A percentile compares a stretch with the other conserved stretches of the same genome.
Conservation (phyloP, 1,140 invertebrate genomes). For the Atta colombica region DNA sequence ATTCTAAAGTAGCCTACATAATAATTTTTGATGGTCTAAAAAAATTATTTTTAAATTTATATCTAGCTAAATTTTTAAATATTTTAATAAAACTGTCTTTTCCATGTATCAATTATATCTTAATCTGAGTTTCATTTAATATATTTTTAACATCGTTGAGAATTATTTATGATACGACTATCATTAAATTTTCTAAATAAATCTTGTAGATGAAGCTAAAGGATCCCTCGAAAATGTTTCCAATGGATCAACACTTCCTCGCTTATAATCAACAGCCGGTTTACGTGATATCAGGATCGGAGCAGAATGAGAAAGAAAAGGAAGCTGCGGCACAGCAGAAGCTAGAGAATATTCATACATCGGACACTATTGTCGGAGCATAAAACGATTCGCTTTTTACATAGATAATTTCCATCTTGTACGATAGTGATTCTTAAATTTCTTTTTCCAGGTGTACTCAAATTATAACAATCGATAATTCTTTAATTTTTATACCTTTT, state of each 20-base stretch:
- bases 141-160: not conserved
- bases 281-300: slow-evolving; percentile 84
- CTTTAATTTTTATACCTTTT: not conserved
- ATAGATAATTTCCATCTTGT: slow-evolving; percentile 23
- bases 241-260: slow-evolving; percentile 82
- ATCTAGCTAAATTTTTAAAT: too few relatives aligned
- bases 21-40: too few relatives aligned
- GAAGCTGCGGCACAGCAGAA: slow-evolving; percentile 42
- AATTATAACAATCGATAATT: not conserved
- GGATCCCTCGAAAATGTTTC: slow-evolving; percentile 74
- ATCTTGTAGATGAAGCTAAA: slow-evolving; percentile 82
- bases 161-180: not conserved
- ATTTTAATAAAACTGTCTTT: too few relatives aligned
- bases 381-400: slow-evolving; percentile 41
- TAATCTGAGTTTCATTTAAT: not conserved
- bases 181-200: not conserved
- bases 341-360: slow-evolving; percentile 49
- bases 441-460: slow-evolving; percentile 1
- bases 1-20: too few relatives aligned
- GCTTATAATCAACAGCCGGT: slow-evolving; percentile 83
- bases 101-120: not conserved
- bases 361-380: slow-evolving; percentile 48
- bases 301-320: slow-evolving; percentile 80
- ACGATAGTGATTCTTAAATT: slow-evolving; percentile 25
- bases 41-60: too few relatives aligned